Evolutionary conservation across 2,113 vertebrate genomes (phyloP).

Genomic region (Copsychus sechellarum): DNA sequence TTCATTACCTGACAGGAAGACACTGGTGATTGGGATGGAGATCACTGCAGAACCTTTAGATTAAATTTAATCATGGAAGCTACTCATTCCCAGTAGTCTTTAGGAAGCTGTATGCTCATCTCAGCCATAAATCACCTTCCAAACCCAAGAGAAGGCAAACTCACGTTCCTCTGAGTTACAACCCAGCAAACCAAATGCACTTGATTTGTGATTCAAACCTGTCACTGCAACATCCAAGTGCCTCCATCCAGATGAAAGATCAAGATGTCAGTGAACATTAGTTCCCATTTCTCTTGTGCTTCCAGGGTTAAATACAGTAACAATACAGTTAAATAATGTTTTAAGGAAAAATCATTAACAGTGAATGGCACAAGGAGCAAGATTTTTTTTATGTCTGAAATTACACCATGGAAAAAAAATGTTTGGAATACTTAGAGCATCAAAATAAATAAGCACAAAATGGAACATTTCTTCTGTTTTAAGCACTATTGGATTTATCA

Average conservation of each 20-base stretch:
- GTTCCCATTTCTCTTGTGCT: not conserved
- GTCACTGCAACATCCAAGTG: not conserved
- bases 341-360: not conserved
- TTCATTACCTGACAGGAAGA: not conserved
- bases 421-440: not conserved
- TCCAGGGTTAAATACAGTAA: not conserved
- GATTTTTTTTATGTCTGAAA: not conserved
- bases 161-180: not conserved
- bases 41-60: not conserved
- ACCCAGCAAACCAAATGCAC: not conserved
- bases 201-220: not conserved
- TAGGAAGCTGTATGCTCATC: not conserved
- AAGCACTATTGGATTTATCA: not conserved
- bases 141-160: not conserved
- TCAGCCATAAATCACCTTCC: not conserved
- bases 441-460: not conserved
- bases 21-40: not conserved
- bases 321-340: too few species aligned
- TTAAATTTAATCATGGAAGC: not conserved
- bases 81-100: not conserved
- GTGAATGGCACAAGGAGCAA: not conserved
- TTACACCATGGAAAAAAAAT: not conserved
- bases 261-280: not conserved
- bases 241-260: not conserved
- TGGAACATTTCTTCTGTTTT: not conserved